These are phyloP conservation scores for Orthosia gothica DNA, from an alignment of 2,888 invertebrate genomes.

Conservation along the genomic window DNA sequence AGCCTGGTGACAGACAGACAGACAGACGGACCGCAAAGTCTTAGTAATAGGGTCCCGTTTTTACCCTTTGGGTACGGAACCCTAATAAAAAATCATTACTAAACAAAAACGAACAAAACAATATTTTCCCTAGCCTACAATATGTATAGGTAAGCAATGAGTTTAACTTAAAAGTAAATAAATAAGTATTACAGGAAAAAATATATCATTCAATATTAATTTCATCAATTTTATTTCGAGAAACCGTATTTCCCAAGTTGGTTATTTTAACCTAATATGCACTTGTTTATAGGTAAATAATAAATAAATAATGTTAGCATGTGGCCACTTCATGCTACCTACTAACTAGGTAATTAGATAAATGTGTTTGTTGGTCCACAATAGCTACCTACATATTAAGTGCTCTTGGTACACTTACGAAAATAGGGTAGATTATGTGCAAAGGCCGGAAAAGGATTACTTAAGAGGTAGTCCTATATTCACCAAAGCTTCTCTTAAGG, in stretches of 20 bases:
- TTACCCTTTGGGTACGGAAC: no score
- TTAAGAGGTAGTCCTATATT: no score
- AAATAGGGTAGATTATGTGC: no score
- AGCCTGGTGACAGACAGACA: no score
- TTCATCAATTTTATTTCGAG: slow-evolving; percentile 27
- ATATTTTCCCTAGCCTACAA: slow-evolving; percentile 1
- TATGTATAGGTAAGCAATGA: not conserved
- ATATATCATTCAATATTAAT: not conserved
- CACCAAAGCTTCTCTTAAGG: no score
- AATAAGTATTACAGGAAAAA: slow-evolving; percentile 36
- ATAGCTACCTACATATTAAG: not conserved
- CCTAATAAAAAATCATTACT: no score
- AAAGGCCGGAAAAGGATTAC: no score
- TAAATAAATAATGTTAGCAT: slow-evolving; percentile 12
- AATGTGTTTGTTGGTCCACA: not conserved
- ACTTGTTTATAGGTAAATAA: slow-evolving; percentile 36
- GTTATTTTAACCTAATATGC: slow-evolving; percentile 28
- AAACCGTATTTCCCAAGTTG: slow-evolving; percentile 38
- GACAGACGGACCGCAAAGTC: no score
- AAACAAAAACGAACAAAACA: not conserved
- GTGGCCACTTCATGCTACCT: slow-evolving; percentile 20
- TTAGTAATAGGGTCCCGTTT: no score
- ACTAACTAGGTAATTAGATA: slow-evolving; percentile 4
- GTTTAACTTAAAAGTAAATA: slow-evolving; percentile 13
- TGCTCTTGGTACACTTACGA: not conserved